A percentile compares a stretch with the other conserved stretches of the same genome.
Conservation (phyloP, 2,797 vertebrate genomes). For the Hirundo rustica region DNA sequence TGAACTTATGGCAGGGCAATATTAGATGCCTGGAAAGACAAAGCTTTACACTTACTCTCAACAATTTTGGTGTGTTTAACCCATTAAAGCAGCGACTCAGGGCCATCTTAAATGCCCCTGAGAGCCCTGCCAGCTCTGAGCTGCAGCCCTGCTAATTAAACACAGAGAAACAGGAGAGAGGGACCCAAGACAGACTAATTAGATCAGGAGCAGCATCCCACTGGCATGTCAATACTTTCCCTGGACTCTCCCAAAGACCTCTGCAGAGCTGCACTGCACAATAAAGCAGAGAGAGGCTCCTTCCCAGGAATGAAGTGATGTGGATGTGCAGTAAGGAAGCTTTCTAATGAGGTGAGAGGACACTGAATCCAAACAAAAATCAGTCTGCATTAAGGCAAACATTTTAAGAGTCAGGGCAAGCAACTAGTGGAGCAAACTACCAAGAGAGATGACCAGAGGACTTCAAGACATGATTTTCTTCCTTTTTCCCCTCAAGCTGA, state of each 20-base stretch:
- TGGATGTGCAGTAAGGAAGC: not conserved
- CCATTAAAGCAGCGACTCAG: accelerated
- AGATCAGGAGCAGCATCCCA: not conserved
- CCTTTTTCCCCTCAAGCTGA: not conserved
- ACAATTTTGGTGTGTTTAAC: not conserved
- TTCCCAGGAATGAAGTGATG: not conserved
- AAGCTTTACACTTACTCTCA: not conserved
- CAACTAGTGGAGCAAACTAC: not conserved
- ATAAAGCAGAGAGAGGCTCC: not conserved
- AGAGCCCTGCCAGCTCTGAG: not conserved
- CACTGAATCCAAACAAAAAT: not conserved
- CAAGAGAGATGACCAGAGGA: not conserved
- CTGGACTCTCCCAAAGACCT: not conserved
- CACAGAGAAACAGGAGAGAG: not conserved
- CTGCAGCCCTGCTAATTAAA: not conserved
- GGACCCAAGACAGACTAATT: not conserved
- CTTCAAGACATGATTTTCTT: not conserved
- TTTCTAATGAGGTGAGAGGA: not conserved
- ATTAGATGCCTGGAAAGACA: not conserved
- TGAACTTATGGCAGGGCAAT: not conserved
- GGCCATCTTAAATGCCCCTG: not conserved
- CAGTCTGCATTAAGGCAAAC: not conserved
- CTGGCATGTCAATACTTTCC: not conserved
- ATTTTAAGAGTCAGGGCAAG: not conserved
- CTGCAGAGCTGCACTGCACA: not conserved